phyloP scores from a whole-genome alignment of 2,113 vertebrate species.

The Tetrao urogallus region DNA sequence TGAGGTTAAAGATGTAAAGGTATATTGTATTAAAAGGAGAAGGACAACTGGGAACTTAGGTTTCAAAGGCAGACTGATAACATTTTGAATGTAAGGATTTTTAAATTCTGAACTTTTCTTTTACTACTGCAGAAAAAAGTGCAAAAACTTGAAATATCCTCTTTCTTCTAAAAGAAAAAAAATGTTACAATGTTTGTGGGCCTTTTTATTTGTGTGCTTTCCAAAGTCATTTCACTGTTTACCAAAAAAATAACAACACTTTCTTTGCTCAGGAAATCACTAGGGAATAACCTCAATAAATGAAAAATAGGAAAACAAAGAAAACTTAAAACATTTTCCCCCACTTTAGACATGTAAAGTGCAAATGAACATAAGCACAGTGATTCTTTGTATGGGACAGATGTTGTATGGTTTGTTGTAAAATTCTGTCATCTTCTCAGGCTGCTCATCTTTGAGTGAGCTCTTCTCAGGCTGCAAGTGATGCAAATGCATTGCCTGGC shows the following conservation, averaged over 20 bases:
- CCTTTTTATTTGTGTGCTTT: neutral
- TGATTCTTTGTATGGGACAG: neutral
- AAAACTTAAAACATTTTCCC: neutral
- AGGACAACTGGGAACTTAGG: neutral
- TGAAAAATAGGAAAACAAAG: neutral
- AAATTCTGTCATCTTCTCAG: neutral
- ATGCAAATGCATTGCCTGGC: neutral
- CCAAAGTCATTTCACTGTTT: neutral
- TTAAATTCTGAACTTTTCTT: neutral
- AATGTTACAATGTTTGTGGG: neutral
- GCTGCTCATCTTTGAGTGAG: neutral
- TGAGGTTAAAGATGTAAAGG: neutral
- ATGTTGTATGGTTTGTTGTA: neutral
- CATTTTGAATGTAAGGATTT: neutral
- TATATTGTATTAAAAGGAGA: neutral
- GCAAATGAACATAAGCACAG: neutral
- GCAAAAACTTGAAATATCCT: neutral
- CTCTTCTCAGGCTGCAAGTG: accelerated
- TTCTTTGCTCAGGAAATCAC: neutral
- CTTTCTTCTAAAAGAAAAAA: neutral
- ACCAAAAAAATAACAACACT: neutral
- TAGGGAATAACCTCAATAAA: neutral
- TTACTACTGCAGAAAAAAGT: neutral
- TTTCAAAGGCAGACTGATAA: neutral
- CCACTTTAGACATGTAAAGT: neutral